Base-by-base conservation (phyloP, 2,113 vertebrate species). In the Hippoglossus stenolepis region DNA sequence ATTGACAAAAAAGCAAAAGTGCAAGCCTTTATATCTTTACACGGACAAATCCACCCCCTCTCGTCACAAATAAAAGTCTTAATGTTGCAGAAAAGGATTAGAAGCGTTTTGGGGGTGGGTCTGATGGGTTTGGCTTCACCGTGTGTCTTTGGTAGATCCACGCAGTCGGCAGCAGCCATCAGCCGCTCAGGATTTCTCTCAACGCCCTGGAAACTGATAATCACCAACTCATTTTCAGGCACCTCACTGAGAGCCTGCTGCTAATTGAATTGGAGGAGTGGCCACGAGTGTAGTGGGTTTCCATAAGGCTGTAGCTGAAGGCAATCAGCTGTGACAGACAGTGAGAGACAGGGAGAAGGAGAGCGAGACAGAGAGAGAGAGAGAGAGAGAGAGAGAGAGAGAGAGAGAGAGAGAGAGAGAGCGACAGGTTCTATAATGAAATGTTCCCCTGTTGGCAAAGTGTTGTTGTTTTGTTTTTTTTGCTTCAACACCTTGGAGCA, bases 261-360 rank as follows among this genome's bases (percentile, higher is more conserved):
- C 68, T 89, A 86, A 91, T 87, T 90, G 75, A 90, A 90, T 70
- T 87, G 80, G 82, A 77, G 64, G 63, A 89, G 74, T 69, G 80
- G 81, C 77, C 81, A 83, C 74, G 73, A 83, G 65, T 66, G 80
- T 77, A 56, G 77, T 77, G 66, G 67, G 63, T 5, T 71, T 85
- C 76, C 28, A 53, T 77, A 60, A 73, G 74, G 74, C 72, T 31
- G 11, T 69, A 65, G 81, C 75, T 75, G 47, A 74, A 69, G 61
- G 78, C 85, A 87, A 79, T 84, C 82, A 71, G 79, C 82, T 85
- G 81, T 83, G 85, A 85, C 72, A 73, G 69, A 83, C 51, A 77
- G 58, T 54, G 51, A 21, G 18, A n/a, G 51, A n/a, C 6, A 31
- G 31, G 6, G 6, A 31, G 31, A 8, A 3, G 76, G 59, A 82